Evolutionary conservation across 2,888 invertebrate genomes (phyloP), one percentile per base, ranked within the genome.

Genomic region (Hyalella azteca): DNA sequence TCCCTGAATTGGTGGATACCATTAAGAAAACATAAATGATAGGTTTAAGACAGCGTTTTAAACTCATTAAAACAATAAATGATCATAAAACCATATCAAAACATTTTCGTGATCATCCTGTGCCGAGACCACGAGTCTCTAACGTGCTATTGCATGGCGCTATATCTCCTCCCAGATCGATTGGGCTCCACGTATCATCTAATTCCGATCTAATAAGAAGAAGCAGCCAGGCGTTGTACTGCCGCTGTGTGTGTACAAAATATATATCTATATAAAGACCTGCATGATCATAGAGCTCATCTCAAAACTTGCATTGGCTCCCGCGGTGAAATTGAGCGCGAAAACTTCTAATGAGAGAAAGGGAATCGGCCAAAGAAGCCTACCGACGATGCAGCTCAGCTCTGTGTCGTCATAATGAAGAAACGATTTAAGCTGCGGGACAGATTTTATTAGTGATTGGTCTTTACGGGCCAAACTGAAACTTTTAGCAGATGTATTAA

Each of bases 141-240:
- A 66, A 66, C 66, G 66, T 32, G 66, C 66, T 36, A 66, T 66
- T 66, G 32, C 7, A 66, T 29, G 36, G 66, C 66, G 36, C 66
- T 66, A 66, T 66, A n/a, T 66, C 36, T 66, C 66, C 36, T 66
- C 66, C 32, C 36, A 32, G 66, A 66, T 66, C 66, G 66, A 32
- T 66, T n/a, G n/a, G n/a, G n/a, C n/a, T n/a, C n/a, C n/a, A n/a
- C n/a, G n/a, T n/a, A n/a, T n/a, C n/a, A 66, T 66, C 66, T 66
- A 66, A 66, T 66, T 66, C 66, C 66, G 66, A 36, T 66, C 66
- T 66, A 66, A 66, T 66, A 66, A 66, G 66, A 36, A 66, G 66
- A 19, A 36, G 66, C 66, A 36, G 66, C 36, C 36, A 36, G 29
- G 66, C 66, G 66, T 66, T n/a, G 66, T 13, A 15, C 66, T 36